phyloP scores from a whole-genome alignment of 2,888 invertebrate genomes.

The Plemyria rubiginata region DNA sequence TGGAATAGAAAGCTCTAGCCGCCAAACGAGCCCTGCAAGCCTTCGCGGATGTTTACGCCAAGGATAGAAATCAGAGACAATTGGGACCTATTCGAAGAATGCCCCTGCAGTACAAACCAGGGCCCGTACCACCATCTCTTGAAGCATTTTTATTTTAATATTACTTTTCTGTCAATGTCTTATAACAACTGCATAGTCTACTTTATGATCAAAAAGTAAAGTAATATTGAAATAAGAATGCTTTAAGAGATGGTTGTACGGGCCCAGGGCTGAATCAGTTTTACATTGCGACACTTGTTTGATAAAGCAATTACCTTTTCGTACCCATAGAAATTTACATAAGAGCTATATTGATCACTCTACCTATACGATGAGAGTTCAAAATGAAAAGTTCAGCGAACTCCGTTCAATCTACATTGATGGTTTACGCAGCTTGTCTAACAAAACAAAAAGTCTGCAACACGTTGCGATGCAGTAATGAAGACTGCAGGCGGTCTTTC shows the following conservation, averaged over 20 bases:
- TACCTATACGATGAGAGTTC: neutral
- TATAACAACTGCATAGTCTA: no score
- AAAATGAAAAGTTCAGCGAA: neutral
- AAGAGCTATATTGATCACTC: no score
- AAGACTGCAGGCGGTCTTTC: slow-evolving; percentile 8
- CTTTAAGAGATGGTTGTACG: no score
- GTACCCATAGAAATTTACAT: no score
- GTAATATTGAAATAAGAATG: no score
- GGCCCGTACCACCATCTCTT: no score
- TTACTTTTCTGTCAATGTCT: no score
- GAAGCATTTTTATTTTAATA: no score
- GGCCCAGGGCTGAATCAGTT: no score
- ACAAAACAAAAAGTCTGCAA: slow-evolving; percentile 2
- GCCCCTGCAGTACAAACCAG: neutral
- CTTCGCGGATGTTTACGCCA: slow-evolving; percentile 66
- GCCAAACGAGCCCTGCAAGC: slow-evolving; percentile 60
- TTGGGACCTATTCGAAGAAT: slow-evolving; percentile 40
- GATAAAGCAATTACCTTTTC: no score
- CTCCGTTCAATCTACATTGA: neutral
- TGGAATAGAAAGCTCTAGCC: slow-evolving; percentile 68
- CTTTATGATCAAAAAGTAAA: no score
- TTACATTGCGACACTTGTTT: no score
- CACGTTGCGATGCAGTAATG: neutral
- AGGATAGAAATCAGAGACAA: slow-evolving; percentile 66
- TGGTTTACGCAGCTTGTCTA: neutral